phyloP scores from a whole-genome alignment of 2,888 invertebrate species.

The Chymomyza amoena region DNA sequence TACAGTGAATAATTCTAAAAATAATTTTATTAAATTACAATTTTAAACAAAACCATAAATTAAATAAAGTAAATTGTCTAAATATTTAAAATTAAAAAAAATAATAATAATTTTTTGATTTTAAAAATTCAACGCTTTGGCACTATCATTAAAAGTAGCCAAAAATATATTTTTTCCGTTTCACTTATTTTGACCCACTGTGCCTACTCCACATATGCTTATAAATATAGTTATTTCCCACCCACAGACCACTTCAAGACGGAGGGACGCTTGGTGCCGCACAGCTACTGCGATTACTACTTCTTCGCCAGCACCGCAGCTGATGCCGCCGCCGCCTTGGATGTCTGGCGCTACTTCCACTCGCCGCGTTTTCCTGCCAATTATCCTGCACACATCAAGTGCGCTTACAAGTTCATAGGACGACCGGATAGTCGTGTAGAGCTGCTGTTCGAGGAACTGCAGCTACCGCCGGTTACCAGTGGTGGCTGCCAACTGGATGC shows the following conservation, averaged over 20 bases:
- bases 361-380: constrained; percentile 97
- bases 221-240: background rate
- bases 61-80: too few relatives aligned
- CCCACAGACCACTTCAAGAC: constrained; percentile 88
- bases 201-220: background rate
- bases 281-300: constrained; percentile 91
- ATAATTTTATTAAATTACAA: too few relatives aligned
- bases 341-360: constrained; percentile 88
- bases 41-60: too few relatives aligned
- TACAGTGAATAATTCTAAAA: too few relatives aligned
- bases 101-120: too few relatives aligned
- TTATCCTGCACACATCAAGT: constrained; percentile 94
- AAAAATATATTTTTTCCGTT: background rate
- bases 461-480: constrained; percentile 51
- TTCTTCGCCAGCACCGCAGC: constrained; percentile 84
- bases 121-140: too few relatives aligned
- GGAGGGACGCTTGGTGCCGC: constrained; percentile 87
- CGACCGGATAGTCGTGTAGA: constrained; percentile 83
- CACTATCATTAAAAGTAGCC: too few relatives aligned
- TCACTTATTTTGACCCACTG: background rate
- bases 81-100: too few relatives aligned
- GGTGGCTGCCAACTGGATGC: constrained; percentile 82
- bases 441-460: constrained; percentile 87
- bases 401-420: constrained; percentile 93
- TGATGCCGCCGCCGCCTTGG: constrained; percentile 72